Base-by-base conservation (phyloP, 2,113 vertebrate species). In the Etheostoma spectabile region DNA sequence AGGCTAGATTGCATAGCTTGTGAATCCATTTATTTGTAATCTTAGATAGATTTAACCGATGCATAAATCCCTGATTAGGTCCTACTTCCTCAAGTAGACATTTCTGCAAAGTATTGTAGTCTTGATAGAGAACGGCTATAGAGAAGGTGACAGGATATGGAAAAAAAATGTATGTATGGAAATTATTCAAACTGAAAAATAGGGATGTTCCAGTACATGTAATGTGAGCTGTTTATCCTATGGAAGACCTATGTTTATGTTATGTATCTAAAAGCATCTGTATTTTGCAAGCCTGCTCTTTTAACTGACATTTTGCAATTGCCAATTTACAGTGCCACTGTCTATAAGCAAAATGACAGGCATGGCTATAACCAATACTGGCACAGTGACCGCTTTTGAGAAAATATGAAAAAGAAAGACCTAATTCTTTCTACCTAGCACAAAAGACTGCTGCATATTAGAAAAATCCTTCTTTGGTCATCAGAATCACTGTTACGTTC, bases 281-380 rank as follows among this genome's bases (percentile, higher is more conserved):
- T 55, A 78, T 74, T 83, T 81, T 73, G 38, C 49, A 51, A 77
- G 49, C 22, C 8, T 30, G 8, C 57, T 69, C 48, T 77, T 76
- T 85, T 84, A 52, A 12, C 72, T 84, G 80, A 81, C 77, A 84
- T 73, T 80, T 79, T 79, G 69, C 90, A 86, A 90, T 90, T 72
- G 74, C 76, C 71, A 48, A 84, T 88, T 90, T 87, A 51, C 62
- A 53, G 16, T 52, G 89, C 64, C 85, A 75, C 48, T 67, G 76
- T 74, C 57, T 46, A 79, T 86, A 27, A 84, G 49, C 16, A 15
- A 49, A 77, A 65, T 85, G 77, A 86, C 70, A 86, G 51, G 73
- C 53, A 63, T 24, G 24, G 56, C 74, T 65, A 21, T 78, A 84
- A 90, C 72, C 48, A 71, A 5, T 8, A 2, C 59, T 73, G 85